Evolutionary conservation across 2,113 vertebrate genomes (phyloP).

Genomic region (Nyctereutes procyonoides): DNA sequence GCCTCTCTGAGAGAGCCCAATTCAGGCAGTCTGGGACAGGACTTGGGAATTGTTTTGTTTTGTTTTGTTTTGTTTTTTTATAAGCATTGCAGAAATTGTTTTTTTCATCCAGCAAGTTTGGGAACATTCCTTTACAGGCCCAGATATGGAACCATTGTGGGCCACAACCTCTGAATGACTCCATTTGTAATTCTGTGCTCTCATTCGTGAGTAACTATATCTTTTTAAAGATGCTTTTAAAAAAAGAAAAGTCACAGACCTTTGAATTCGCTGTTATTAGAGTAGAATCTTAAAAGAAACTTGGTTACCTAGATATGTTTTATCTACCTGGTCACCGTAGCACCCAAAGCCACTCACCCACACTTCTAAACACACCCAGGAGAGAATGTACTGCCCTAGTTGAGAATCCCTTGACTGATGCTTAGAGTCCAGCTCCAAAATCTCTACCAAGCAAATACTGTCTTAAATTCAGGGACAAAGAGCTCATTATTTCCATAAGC

Average conservation of each 20-base stretch:
- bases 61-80: background rate
- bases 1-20: background rate
- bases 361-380: background rate
- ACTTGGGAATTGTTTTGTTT: background rate
- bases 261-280: background rate
- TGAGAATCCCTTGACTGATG: background rate
- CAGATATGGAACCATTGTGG: background rate
- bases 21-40: background rate
- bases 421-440: background rate
- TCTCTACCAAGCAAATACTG: background rate
- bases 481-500: background rate
- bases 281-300: conserved; percentile 2
- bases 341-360: background rate
- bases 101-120: background rate
- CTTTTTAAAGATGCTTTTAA: background rate
- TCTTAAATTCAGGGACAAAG: background rate
- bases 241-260: background rate
- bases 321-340: background rate
- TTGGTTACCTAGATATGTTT: background rate
- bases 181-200: background rate
- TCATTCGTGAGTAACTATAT: background rate
- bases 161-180: background rate
- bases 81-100: background rate
- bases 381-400: background rate
- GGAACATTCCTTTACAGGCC: background rate